Conservation (phyloP, 1,140 invertebrate genomes). For the Gonatopus flavifemur region DNA sequence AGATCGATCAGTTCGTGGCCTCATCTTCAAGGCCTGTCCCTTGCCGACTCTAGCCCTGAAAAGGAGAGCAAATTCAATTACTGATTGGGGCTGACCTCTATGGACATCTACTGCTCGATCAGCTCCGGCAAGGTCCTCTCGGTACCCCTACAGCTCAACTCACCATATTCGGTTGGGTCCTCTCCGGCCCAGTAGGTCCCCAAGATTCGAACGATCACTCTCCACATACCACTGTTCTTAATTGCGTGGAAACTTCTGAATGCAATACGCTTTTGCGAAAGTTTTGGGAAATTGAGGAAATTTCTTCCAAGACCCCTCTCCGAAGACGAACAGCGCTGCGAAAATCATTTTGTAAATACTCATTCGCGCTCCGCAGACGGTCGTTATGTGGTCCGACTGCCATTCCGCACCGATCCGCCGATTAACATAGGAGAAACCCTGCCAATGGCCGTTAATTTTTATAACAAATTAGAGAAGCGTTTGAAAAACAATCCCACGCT, state of each 20-base stretch:
- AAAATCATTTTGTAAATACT: background rate
- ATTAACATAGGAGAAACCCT: too few species aligned
- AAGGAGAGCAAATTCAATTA: background rate
- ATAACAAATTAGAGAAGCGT: background rate
- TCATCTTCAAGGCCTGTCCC: slow-evolving; percentile 6
- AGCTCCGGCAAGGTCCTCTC: slow-evolving; percentile 1
- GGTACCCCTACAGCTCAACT: background rate
- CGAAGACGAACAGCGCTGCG: background rate
- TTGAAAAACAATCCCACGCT: background rate
- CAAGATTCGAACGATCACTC: background rate
- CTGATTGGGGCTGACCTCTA: slow-evolving; percentile 14
- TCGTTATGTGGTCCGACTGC: too few species aligned
- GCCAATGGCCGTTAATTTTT: too few species aligned
- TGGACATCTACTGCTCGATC: slow-evolving; percentile 4
- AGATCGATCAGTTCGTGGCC: slow-evolving; percentile 3
- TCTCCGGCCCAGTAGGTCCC: slow-evolving; percentile 1
- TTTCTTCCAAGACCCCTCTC: background rate
- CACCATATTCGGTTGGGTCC: slow-evolving; percentile 12
- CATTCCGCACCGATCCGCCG: too few species aligned
- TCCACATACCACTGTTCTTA: background rate
- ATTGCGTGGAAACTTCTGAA: too few species aligned
- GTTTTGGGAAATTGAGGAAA: slow-evolving; percentile 38
- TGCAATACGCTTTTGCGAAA: slow-evolving; percentile 11
- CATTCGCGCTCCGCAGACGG: too few species aligned
- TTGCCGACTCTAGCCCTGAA: slow-evolving; percentile 12